Evolutionary conservation across 2,113 vertebrate genomes (phyloP).

Genomic region (Casuarius casuarius): DNA sequence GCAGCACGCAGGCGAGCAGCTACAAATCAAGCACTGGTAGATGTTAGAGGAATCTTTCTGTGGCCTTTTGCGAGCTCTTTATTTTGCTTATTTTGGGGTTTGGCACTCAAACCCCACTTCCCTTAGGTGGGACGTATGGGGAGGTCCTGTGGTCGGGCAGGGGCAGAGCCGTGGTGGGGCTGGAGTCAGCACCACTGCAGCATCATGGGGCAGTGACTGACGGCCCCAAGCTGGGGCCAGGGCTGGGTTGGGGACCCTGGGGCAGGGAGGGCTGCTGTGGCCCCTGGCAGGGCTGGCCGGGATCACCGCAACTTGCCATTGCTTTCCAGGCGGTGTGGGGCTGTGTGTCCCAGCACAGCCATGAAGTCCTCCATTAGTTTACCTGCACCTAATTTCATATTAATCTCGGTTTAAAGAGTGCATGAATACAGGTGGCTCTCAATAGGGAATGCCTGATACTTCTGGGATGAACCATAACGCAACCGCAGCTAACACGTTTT

Average conservation of each 20-base stretch:
- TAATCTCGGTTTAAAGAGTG: neutral
- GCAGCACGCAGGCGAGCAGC: neutral
- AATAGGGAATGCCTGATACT: neutral
- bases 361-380: neutral
- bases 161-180: no score
- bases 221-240: no score
- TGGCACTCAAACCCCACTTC: neutral
- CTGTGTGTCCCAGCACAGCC: neutral
- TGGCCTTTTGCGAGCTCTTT: neutral
- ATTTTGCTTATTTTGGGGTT: neutral
- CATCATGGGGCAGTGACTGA: no score
- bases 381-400: neutral
- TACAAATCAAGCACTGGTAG: no score
- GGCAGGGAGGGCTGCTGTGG: no score
- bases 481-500: neutral
- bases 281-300: neutral
- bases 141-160: no score
- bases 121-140: neutral
- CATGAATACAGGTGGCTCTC: neutral
- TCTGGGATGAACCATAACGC: neutral
- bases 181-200: no score
- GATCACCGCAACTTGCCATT: neutral
- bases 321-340: fast-evolving
- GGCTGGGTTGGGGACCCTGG: no score
- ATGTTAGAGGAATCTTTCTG: no score